Evolutionary conservation across 1,140 invertebrate species (phyloP).

Genomic region (Dreissena rostriformis): DNA sequence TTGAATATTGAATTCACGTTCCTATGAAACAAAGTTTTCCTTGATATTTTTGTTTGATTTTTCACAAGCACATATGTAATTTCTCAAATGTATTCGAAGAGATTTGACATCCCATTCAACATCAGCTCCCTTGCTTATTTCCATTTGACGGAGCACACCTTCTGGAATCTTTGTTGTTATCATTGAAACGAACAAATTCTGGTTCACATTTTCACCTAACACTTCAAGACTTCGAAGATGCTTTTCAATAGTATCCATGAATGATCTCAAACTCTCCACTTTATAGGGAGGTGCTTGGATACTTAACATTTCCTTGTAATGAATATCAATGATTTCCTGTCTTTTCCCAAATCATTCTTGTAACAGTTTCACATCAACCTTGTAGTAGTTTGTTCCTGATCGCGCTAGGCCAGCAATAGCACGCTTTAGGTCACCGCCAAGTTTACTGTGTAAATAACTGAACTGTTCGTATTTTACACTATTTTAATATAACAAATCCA

Average conservation of each 20-base stretch:
- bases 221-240: conserved; percentile 20
- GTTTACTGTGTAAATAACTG: too few relatives aligned
- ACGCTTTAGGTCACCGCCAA: too few relatives aligned
- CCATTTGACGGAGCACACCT: neutral
- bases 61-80: conserved; percentile 1
- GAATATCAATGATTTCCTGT: conserved; percentile 8
- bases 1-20: too few relatives aligned
- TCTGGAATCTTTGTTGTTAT: conserved; percentile 11
- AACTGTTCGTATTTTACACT: too few relatives aligned
- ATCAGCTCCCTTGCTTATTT: conserved; percentile 1
- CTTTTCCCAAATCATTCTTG: conserved; percentile 14
- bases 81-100: neutral
- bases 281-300: neutral
- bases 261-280: conserved; percentile 14
- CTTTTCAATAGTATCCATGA: conserved; percentile 8
- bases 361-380: neutral
- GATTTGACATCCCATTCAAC: neutral
- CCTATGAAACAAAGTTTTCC: too few relatives aligned
- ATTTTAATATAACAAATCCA: too few relatives aligned
- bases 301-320: conserved; percentile 13
- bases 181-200: conserved; percentile 21
- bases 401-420: too few relatives aligned
- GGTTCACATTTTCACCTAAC: neutral
- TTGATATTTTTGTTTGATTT: too few relatives aligned
- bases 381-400: too few relatives aligned